These are phyloP conservation scores for Rhinichthys klamathensis DNA, from an alignment of 2,113 vertebrate genomes.

Conservation along the genomic window DNA sequence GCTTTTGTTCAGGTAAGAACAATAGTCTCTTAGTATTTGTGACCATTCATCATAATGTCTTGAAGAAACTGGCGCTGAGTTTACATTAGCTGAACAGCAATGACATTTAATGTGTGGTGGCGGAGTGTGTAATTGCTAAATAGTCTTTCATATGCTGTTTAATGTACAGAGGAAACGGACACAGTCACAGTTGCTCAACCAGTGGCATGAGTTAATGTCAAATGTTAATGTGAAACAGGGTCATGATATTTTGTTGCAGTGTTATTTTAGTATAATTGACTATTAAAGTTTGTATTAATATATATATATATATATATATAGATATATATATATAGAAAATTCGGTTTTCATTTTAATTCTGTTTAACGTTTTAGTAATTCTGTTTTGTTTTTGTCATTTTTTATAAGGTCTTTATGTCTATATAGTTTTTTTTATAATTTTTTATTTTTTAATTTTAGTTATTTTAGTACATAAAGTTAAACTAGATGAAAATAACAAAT, in stretches of 20 bases:
- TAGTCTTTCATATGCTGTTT: not conserved
- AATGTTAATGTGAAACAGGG: too few relatives aligned
- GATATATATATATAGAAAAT: too few relatives aligned
- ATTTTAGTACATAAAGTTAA: not conserved
- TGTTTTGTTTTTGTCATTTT: not conserved
- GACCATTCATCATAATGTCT: not conserved
- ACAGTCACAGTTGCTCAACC: too few relatives aligned
- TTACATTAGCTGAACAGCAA: not conserved
- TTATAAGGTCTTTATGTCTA: not conserved
- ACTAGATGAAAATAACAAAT: not conserved
- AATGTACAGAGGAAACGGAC: not conserved
- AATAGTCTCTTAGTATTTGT: not conserved
- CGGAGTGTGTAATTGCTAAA: not conserved
- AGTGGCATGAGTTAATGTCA: too few relatives aligned
- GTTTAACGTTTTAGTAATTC: not conserved
- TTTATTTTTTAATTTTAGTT: not conserved
- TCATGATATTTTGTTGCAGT: not conserved
- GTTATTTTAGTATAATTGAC: too few relatives aligned
- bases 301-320: too few relatives aligned
- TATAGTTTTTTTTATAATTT: not conserved
- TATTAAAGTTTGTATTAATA: too few relatives aligned
- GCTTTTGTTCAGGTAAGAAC: conserved; percentile 63
- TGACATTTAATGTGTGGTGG: not conserved
- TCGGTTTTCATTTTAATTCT: not conserved
- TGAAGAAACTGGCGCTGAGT: not conserved